phyloP scores from a whole-genome alignment of 2,113 vertebrate species.

The Corvus cornix region DNA sequence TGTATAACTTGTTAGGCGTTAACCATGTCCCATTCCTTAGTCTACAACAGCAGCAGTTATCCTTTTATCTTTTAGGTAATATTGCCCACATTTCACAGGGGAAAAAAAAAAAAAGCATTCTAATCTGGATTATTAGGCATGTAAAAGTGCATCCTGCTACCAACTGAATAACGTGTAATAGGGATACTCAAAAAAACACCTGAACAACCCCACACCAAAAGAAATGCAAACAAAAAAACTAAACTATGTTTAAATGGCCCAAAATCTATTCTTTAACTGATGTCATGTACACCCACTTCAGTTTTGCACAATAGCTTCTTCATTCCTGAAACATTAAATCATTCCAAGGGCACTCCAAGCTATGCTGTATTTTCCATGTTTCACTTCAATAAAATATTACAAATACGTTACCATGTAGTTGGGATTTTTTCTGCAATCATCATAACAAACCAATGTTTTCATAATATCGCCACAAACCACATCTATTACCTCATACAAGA shows the following conservation, averaged over 20 bases:
- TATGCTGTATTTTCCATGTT: constrained; percentile 21
- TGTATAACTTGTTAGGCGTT: neutral
- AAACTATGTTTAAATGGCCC: neutral
- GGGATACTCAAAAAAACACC: neutral
- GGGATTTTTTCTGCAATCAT: constrained; percentile 42
- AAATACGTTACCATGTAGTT: constrained; percentile 34
- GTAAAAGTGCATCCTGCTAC: neutral
- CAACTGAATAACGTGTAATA: neutral
- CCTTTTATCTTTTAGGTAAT: neutral
- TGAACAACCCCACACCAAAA: neutral
- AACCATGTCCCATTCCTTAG: neutral
- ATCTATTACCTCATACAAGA: constrained; percentile 36
- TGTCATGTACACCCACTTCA: neutral
- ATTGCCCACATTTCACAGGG: neutral
- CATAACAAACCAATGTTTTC: constrained; percentile 33
- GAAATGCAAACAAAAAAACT: neutral
- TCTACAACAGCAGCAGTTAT: neutral
- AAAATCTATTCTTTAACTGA: neutral
- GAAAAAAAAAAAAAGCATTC: neutral
- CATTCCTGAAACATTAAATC: constrained; percentile 3
- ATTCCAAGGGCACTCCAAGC: constrained; percentile 23
- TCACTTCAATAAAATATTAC: constrained; percentile 47
- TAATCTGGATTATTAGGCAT: neutral
- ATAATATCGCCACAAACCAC: neutral
- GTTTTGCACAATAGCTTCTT: constrained; percentile 32